Conservation (phyloP, 2,888 invertebrate genomes). For the Epinotia demarniana region DNA sequence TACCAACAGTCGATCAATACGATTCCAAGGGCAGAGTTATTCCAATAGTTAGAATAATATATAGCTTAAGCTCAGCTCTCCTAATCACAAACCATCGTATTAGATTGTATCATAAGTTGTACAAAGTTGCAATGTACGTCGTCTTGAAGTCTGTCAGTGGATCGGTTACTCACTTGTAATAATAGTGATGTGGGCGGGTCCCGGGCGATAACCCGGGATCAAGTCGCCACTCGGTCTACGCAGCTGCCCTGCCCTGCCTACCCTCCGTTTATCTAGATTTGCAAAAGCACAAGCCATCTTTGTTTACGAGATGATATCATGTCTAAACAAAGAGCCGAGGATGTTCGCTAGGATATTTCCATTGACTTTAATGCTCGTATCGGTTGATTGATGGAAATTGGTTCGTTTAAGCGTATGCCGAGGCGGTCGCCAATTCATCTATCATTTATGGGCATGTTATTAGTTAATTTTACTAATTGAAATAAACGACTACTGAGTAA, state of each 20-base stretch:
- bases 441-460: neutral
- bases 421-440: neutral
- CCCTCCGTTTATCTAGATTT: conserved; percentile 46
- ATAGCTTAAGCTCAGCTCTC: too few species aligned
- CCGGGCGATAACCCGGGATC: conserved; percentile 72
- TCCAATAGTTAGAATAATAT: neutral
- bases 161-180: conserved; percentile 39
- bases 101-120: neutral
- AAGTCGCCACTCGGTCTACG: conserved; percentile 72
- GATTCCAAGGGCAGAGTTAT: neutral
- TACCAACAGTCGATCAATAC: neutral
- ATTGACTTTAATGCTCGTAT: conserved; percentile 19
- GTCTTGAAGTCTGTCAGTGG: conserved; percentile 35
- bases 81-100: neutral
- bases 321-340: conserved; percentile 41
- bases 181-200: conserved; percentile 50
- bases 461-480: neutral
- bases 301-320: conserved; percentile 43
- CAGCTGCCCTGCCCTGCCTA: conserved; percentile 47
- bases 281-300: conserved; percentile 39
- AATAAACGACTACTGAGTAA: neutral
- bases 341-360: conserved; percentile 36
- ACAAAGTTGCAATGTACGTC: conserved; percentile 18
- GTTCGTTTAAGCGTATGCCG: conserved; percentile 13
- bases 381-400: conserved; percentile 18